phyloP scores from a whole-genome alignment of 2,888 invertebrate genomes.

The Drosophila merina region DNA sequence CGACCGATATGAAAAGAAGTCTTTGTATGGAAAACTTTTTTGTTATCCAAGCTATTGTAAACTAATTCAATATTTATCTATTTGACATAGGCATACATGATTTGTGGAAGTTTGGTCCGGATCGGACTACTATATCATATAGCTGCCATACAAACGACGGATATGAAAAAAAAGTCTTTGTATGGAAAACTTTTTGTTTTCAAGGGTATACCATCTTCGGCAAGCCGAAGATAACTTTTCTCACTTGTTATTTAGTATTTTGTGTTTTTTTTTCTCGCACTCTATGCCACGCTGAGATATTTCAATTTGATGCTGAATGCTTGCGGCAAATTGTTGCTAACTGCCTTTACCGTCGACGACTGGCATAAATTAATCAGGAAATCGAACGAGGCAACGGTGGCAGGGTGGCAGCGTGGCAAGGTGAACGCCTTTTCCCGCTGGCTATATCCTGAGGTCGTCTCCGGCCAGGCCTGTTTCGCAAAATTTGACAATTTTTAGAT shows the following conservation, averaged over 20 bases:
- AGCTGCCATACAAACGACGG: too few relatives aligned
- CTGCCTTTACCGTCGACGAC: constrained; percentile 56
- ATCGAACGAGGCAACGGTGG: constrained; percentile 63
- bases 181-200: too few relatives aligned
- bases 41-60: too few relatives aligned
- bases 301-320: constrained; percentile 72
- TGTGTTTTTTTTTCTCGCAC: constrained; percentile 19
- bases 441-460: constrained; percentile 41
- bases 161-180: too few relatives aligned
- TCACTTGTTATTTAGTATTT: constrained; percentile 7
- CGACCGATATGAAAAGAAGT: too few relatives aligned
- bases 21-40: too few relatives aligned
- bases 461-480: constrained; percentile 32
- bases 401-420: constrained; percentile 39
- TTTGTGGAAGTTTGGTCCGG: too few relatives aligned
- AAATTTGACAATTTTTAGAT: constrained; percentile 61
- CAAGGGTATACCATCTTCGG: too few relatives aligned
- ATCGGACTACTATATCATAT: too few relatives aligned
- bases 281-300: constrained; percentile 37
- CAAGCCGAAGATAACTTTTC: too few relatives aligned
- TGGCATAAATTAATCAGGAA: constrained; percentile 80
- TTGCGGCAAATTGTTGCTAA: constrained; percentile 79
- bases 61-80: too few relatives aligned
- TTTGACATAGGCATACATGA: too few relatives aligned
- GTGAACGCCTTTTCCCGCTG: constrained; percentile 13